Percentiles rank a stretch among this genome's conserved stretches.
These are phyloP conservation scores for Tiliqua scincoides DNA, from an alignment of 2,113 vertebrate genomes.

Conservation along the genomic window DNA sequence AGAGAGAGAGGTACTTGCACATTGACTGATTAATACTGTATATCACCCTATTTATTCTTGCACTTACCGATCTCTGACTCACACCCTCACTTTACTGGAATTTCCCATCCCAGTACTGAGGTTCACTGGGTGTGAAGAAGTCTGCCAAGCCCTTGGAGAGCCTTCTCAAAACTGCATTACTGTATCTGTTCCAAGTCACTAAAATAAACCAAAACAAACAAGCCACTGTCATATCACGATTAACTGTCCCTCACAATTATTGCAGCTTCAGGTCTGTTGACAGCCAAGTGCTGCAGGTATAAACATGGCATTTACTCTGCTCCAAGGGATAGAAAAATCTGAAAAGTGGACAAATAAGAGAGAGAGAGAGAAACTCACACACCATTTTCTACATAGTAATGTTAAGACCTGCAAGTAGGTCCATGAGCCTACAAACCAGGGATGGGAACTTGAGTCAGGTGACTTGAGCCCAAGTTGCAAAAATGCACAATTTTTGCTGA, in stretches of 20 bases:
- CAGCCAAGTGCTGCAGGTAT: neutral
- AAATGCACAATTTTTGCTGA: too few relatives aligned
- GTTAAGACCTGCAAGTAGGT: neutral
- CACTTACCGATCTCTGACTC: slow-evolving; percentile 63
- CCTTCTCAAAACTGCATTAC: neutral
- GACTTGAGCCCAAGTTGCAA: too few relatives aligned
- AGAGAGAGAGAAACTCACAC: too few relatives aligned
- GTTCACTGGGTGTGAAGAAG: slow-evolving; percentile 25
- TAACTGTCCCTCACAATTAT: neutral
- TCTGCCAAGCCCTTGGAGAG: neutral
- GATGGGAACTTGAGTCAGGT: too few relatives aligned
- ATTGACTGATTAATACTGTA: slow-evolving; percentile 56
- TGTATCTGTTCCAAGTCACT: neutral
- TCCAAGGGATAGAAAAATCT: neutral
- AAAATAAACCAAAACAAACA: slow-evolving; percentile 36
- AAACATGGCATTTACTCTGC: neutral
- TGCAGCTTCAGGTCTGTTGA: neutral
- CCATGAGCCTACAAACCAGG: neutral
- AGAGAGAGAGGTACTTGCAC: neutral
- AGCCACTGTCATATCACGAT: neutral
- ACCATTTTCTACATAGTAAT: too few relatives aligned
- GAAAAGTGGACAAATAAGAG: neutral
- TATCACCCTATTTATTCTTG: slow-evolving; percentile 65
- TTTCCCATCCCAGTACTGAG: slow-evolving; percentile 43
- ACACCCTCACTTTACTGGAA: slow-evolving; percentile 54